These are phyloP conservation scores for Chymomyza fuscimana DNA, from an alignment of 2,888 invertebrate species.

Conservation along the genomic window DNA sequence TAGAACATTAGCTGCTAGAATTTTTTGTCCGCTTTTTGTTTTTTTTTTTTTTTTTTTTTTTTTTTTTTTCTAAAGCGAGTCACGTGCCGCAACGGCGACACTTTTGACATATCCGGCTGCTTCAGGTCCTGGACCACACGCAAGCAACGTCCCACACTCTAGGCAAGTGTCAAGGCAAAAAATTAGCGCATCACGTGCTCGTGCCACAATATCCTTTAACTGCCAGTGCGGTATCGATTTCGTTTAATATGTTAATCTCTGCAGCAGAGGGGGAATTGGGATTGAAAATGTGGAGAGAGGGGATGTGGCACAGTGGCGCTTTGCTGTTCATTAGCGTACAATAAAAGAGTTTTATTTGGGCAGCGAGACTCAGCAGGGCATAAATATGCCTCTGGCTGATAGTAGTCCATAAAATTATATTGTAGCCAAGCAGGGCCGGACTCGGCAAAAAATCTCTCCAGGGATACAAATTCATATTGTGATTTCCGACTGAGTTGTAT, in stretches of 20 bases:
- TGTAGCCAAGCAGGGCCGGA: slow-evolving; percentile 17
- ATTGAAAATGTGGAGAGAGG: background rate
- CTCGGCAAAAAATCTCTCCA: too few species aligned
- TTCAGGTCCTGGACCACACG: slow-evolving; percentile 59
- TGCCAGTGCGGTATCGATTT: slow-evolving; percentile 63
- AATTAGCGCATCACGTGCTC: slow-evolving; percentile 76
- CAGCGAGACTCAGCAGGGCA: slow-evolving; percentile 38
- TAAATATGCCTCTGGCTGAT: slow-evolving; percentile 18
- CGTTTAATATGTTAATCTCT: slow-evolving; percentile 73
- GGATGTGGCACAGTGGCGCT: slow-evolving; percentile 24
- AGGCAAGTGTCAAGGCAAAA: slow-evolving; percentile 68
- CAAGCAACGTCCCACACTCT: slow-evolving; percentile 27
- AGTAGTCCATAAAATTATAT: slow-evolving; percentile 55
- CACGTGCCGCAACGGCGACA: slow-evolving; percentile 68
- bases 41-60: slow-evolving; percentile 28
- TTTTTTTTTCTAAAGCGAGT: slow-evolving; percentile 37
- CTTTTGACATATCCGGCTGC: slow-evolving; percentile 71
- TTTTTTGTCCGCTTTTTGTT: slow-evolving; percentile 31
- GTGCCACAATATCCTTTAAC: slow-evolving; percentile 65
- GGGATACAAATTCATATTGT: too few species aligned
- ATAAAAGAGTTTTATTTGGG: slow-evolving; percentile 55
- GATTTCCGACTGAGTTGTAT: too few species aligned
- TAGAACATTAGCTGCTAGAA: background rate
- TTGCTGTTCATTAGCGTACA: slow-evolving; percentile 56
- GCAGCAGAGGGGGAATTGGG: slow-evolving; percentile 12